These are phyloP conservation scores for Thymelicus sylvestris DNA, from an alignment of 2,888 invertebrate genomes.

Conservation along the genomic window DNA sequence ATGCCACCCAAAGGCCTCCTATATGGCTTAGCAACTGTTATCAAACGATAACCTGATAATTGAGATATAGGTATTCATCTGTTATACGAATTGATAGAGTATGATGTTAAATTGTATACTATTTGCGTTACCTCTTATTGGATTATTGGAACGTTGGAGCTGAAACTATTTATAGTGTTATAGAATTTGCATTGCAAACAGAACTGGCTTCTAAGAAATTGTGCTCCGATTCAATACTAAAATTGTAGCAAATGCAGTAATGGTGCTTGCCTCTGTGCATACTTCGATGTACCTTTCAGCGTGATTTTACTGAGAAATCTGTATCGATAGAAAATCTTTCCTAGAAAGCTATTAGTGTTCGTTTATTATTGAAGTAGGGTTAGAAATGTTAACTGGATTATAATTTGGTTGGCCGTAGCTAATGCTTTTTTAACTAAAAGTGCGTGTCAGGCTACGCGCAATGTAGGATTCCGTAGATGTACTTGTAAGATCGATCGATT, in stretches of 20 bases:
- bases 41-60: too few species aligned
- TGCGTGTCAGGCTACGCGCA: too few species aligned
- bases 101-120: too few species aligned
- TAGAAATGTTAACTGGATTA: neutral
- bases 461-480: too few species aligned
- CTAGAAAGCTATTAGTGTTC: neutral
- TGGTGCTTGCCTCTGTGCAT: neutral
- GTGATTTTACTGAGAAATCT: neutral
- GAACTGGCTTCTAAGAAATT: constrained; percentile 3
- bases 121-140: neutral
- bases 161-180: neutral
- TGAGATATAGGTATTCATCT: too few species aligned
- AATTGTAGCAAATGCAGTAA: constrained; percentile 5
- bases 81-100: too few species aligned
- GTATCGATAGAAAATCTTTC: constrained; percentile 1
- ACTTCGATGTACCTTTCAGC: neutral
- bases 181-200: constrained; percentile 19
- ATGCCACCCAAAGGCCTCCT: too few species aligned
- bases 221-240: constrained; percentile 2
- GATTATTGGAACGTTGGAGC: neutral
- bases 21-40: too few species aligned
- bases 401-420: too few species aligned
- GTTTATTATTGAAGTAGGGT: neutral
- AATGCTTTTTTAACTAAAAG: too few species aligned
- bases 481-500: too few species aligned